Base-by-base conservation (phyloP, 1,140 invertebrate species). In the Helicoverpa zea region DNA sequence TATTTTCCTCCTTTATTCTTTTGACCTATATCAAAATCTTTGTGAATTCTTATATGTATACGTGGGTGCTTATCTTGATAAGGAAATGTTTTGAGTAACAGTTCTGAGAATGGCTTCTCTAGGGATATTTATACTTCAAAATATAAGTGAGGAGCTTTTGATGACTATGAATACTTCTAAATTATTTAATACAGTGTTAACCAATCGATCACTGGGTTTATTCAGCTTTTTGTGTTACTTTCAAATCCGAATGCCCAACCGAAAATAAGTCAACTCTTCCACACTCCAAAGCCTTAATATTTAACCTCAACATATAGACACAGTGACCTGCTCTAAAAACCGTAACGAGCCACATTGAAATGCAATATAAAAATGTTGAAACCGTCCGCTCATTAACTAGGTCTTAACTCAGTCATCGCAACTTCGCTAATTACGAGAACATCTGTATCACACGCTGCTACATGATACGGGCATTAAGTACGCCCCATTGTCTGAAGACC, bases 401-500 rank as follows among this genome's bases (percentile, higher is more conserved):
- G 52, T 82, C 58, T 78, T 52, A 68, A 81, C 72, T 76, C 16
- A 81, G 66, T 78, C 81, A 72, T 74, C 47, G 61, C 51, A 59
- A 18, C 63, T 78, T 78, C 80, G 58, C 72, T 86, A 90, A 87
- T 90, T 87, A 86, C 86, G 23, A 23, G 72, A 81, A 82, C 87
- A 84, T 85, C 80, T 85, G 83, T 86, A 88, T 82, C 77, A 83
- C 80, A 81, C 64, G 82, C 54, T 29, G 59, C 68, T 83, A 83
- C 84, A 88, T 87, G 88, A 92, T 90, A 90, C 84, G 83, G 88
- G 87, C 84, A 89, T 89, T 85, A 89, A 91, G 90, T 85, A 83
- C 81, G 84, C 79, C 82, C 83, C 76, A 93, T 93, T 93, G 91
- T 93, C 89, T 92, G 83, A 87, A 91, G 72, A 89, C 90, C 91